These are phyloP conservation scores for Paramisgurnus dabryanus DNA, from an alignment of 2,113 vertebrate genomes.

Conservation along the genomic window DNA sequence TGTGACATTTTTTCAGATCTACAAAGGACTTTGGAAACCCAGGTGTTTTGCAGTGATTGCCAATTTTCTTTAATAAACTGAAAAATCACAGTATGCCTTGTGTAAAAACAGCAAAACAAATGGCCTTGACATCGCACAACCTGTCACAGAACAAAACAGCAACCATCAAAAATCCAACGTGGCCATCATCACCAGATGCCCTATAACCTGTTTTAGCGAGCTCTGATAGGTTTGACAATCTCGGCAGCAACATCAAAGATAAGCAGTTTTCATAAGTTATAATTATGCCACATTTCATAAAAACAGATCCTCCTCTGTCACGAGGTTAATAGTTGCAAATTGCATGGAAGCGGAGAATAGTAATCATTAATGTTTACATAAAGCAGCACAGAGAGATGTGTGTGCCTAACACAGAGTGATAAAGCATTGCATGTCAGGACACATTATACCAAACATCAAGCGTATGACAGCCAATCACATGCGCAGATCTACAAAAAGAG, in stretches of 20 bases:
- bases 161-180: background rate
- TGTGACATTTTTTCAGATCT: background rate
- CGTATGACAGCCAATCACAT: constrained; percentile 28
- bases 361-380: constrained; percentile 55
- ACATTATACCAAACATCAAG: constrained; percentile 30
- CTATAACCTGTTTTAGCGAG: background rate
- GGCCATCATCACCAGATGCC: background rate
- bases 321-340: constrained; percentile 53
- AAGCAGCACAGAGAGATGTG: constrained; percentile 1
- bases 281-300: constrained; percentile 41
- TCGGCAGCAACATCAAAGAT: background rate
- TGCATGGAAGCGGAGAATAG: constrained; percentile 41
- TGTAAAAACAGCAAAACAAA: constrained; percentile 22
- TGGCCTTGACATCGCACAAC: constrained; percentile 9
- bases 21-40: background rate
- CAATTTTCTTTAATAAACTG: constrained; percentile 22
- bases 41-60: constrained; percentile 4
- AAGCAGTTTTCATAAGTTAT: constrained; percentile 13
- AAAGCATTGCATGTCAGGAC: constrained; percentile 44
- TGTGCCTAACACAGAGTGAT: constrained; percentile 33
- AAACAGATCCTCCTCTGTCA: constrained; percentile 34
- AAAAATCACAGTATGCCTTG: background rate
- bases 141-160: constrained; percentile 6
- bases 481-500: background rate
- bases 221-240: background rate